These are phyloP conservation scores for Bovichtus diacanthus DNA, from an alignment of 2,797 vertebrate genomes.

Conservation along the genomic window DNA sequence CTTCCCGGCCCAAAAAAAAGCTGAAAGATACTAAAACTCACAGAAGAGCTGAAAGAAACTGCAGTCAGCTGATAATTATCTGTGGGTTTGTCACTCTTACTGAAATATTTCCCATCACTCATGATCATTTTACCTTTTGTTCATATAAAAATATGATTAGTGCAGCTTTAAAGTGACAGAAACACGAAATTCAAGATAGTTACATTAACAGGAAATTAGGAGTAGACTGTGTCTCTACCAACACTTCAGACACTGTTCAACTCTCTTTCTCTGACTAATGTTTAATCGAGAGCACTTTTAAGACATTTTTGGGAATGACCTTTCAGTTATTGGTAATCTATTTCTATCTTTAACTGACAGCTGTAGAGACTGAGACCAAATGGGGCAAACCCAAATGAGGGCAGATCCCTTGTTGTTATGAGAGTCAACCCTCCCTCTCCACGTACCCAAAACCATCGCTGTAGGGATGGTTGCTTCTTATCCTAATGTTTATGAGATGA, in stretches of 20 bases:
- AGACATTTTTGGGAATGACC: constrained; percentile 4
- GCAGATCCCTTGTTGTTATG: constrained; percentile 75
- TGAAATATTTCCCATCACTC: background rate
- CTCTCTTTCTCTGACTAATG: background rate
- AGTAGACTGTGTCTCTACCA: background rate
- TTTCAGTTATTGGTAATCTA: constrained; percentile 36
- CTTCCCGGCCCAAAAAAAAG: background rate
- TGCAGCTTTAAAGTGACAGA: background rate
- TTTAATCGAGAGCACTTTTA: constrained; percentile 9
- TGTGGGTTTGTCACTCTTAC: background rate
- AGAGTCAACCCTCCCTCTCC: constrained; percentile 43
- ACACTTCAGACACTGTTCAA: background rate
- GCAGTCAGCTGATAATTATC: background rate
- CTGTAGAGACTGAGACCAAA: constrained; percentile 60
- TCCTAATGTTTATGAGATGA: constrained; percentile 51
- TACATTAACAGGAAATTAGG: background rate
- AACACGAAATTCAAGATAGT: background rate
- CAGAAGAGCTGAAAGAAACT: background rate
- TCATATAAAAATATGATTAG: background rate
- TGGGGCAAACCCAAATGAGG: constrained; percentile 77
- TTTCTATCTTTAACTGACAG: constrained; percentile 54
- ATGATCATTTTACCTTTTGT: background rate
- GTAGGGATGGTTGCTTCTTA: constrained; percentile 47
- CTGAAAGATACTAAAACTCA: background rate
- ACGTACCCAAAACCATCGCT: constrained; percentile 41